A percentile compares a stretch with the other conserved stretches of the same genome.
Evolutionary conservation across 2,888 invertebrate species (phyloP).

Genomic region (Nebria brevicollis): DNA sequence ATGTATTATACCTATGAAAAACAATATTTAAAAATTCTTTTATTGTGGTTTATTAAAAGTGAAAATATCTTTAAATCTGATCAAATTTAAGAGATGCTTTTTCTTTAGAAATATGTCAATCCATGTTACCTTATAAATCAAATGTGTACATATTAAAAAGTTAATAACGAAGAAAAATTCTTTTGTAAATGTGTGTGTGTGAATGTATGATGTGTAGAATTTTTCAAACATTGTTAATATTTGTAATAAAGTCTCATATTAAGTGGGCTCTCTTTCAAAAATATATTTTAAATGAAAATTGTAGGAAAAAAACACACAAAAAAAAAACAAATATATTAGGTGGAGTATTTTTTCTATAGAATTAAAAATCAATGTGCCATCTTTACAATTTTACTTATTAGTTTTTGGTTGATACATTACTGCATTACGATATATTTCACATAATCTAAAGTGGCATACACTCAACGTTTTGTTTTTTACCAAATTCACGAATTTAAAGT

Average conservation of each 20-base stretch:
- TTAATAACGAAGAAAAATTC: conserved; percentile 22
- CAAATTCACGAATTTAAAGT: no score
- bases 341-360: conserved; percentile 33
- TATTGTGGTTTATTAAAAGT: no score
- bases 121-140: not conserved
- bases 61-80: no score
- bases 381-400: not conserved
- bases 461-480: not conserved
- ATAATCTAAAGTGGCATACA: not conserved
- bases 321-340: conserved; percentile 14
- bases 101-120: not conserved
- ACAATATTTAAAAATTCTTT: no score
- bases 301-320: conserved; percentile 28
- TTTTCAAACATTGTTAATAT: conserved; percentile 26
- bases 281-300: conserved; percentile 34
- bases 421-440: not conserved
- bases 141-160: conserved; percentile 3
- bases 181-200: conserved; percentile 36
- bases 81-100: not conserved
- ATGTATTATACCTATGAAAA: no score
- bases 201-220: conserved; percentile 33
- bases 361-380: conserved; percentile 34
- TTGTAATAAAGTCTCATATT: conserved; percentile 23
- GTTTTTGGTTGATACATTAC: not conserved
- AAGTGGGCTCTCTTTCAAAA: conserved; percentile 22